These are phyloP conservation scores for cattle (Bos taurus) DNA, from an alignment of 2,113 vertebrate species.

Conservation along the genomic window ARS-UCD2.0 NC_037340.1:64755501-64756000, in stretches of 20 bases:
- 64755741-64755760: not conserved
- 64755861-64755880: not conserved
- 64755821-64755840: not conserved
- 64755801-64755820: conserved; percentile 40
- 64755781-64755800: conserved; percentile 72
- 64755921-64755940: not conserved
- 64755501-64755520: not conserved
- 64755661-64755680: not conserved
- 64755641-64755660: not conserved
- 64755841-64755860: too few species aligned
- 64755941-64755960: not conserved
- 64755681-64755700: conserved; percentile 70
- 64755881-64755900: not conserved
- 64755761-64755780: conserved; percentile 69
- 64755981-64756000: not conserved
- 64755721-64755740: conserved; percentile 70
- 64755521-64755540: not conserved
- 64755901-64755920: not conserved
- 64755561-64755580: not conserved
- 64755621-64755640: not conserved
- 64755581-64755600: not conserved
- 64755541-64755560: not conserved
- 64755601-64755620: not conserved
- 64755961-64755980: not conserved
- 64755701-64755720: conserved; percentile 61